Evolutionary conservation across 2,797 vertebrate species (phyloP), one percentile per base, ranked within the genome.

Genomic region (Borostomias antarcticus): DNA sequence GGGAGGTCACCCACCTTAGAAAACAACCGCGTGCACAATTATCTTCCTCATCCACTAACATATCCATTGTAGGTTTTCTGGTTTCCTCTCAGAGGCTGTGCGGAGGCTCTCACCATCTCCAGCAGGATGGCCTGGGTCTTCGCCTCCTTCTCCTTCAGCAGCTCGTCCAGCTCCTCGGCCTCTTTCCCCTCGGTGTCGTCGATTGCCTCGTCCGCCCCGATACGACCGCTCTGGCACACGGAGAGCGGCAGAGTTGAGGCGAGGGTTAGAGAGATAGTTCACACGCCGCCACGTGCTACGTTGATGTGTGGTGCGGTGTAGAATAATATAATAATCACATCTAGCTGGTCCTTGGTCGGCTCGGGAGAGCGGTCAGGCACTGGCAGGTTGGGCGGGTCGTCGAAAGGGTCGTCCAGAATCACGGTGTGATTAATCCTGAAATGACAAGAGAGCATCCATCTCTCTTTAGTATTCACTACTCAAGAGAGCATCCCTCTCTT

Each of bases 341-440:
- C 95, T 0, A 98, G 87, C 77, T 98, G 97, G 13, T 95, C 94
- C 78, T 89, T 96, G 10, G 95, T 98, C 37, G 97, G 97, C 64
- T 98, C 96, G 37, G 97, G 97, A 0, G 97, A 98, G 47, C 91
- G 85, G 81, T 98, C 96, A 5, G 97, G 97, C 75, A 98, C 82
- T 10, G 88, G 86, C 62, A 99, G 86, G 68, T 92, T 93, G 29
- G 92, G 80, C 3, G 96, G 97, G 59, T 99, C 97, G 80, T 98
- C 96, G 76, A 95, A 98, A 0, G 97, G 97, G 79, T 99, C 97
- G 17, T 98, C 96, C 76, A 98, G 91, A 85, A 98, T 93, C 51
- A 98, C 95, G 0, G 96, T 97, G 81, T 99, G 97, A 86, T 96
- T 98, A 90, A 99, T 96, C 89, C 97, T 99, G 81, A 4, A 58